phyloP scores from a whole-genome alignment of 2,797 vertebrate genomes.

The Microctenopoma steveboyesi region DNA sequence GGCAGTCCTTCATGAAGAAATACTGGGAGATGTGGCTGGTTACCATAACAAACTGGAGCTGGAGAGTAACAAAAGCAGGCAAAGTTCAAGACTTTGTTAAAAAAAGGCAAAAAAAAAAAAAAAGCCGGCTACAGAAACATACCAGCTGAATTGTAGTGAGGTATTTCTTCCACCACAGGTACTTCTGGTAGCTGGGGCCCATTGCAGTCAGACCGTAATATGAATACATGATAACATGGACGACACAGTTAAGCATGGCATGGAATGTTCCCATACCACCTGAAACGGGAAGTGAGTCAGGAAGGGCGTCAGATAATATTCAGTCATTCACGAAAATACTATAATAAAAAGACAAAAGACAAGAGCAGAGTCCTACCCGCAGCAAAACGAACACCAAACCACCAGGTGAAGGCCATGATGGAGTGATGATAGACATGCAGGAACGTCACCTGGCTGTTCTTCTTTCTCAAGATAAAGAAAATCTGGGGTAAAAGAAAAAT shows the following conservation, averaged over 20 bases:
- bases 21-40: conserved; percentile 92
- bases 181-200: conserved; percentile 93
- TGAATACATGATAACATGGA: conserved; percentile 95
- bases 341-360: not conserved
- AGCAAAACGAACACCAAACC: conserved; percentile 98
- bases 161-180: conserved; percentile 98
- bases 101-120: not conserved
- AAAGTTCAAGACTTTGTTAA: too few relatives aligned
- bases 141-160: conserved; percentile 96
- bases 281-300: conserved; percentile 52
- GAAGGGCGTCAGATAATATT: not conserved
- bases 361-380: conserved; percentile 81
- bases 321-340: not conserved
- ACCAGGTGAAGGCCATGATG: conserved; percentile 99
- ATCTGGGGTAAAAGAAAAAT: conserved; percentile 77
- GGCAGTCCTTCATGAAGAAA: conserved; percentile 92
- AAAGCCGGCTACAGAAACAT: conserved; percentile 56
- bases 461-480: conserved; percentile 98
- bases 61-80: conserved; percentile 11
- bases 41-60: conserved; percentile 93
- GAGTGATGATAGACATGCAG: conserved; percentile 98
- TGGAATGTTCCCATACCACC: conserved; percentile 97
- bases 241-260: conserved; percentile 90
- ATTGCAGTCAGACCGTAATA: conserved; percentile 94
- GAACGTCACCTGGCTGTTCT: conserved; percentile 95